phyloP scores from a whole-genome alignment of 1,140 invertebrate species.

The Ericerus pela region DNA sequence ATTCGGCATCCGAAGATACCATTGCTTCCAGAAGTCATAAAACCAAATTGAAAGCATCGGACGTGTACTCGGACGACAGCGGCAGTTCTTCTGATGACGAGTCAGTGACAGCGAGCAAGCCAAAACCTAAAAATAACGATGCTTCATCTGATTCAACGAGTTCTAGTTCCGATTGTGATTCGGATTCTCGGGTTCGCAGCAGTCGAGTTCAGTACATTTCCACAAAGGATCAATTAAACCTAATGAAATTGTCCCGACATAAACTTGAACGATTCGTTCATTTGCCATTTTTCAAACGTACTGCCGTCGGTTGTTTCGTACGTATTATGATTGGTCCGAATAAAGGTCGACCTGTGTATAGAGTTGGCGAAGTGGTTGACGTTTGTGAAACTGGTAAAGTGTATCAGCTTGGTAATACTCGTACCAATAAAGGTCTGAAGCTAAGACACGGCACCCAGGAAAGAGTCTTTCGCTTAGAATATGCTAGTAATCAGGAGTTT shows the following conservation, averaged over 20 bases:
- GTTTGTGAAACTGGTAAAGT: conserved; percentile 91
- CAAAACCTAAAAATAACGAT: not conserved
- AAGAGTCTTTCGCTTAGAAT: conserved; percentile 84
- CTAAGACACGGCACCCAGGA: conserved; percentile 74
- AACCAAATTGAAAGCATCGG: conserved; percentile 66
- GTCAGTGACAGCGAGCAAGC: not conserved
- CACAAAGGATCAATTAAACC: conserved; percentile 67
- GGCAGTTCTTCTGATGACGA: conserved; percentile 51
- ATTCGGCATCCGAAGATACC: conserved; percentile 37
- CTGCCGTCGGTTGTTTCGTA: conserved; percentile 86
- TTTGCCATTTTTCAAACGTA: conserved; percentile 83
- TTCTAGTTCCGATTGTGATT: conserved; percentile 30
- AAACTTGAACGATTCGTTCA: conserved; percentile 91
- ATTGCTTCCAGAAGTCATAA: conserved; percentile 37
- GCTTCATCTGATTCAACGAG: conserved; percentile 26
- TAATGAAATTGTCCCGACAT: conserved; percentile 73
- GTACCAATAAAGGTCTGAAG: conserved; percentile 76
- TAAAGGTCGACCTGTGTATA: conserved; percentile 74
- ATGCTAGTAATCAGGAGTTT: conserved; percentile 93
- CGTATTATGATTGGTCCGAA: conserved; percentile 90
- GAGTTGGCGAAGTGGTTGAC: conserved; percentile 73
- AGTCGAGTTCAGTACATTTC: conserved; percentile 47
- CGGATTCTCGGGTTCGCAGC: conserved; percentile 26
- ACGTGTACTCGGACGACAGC: conserved; percentile 64
- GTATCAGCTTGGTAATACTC: conserved; percentile 78